Evolutionary conservation across 2,797 vertebrate species (phyloP), one percentile per base, ranked within the genome.

Genomic region (Octomys mimax): DNA sequence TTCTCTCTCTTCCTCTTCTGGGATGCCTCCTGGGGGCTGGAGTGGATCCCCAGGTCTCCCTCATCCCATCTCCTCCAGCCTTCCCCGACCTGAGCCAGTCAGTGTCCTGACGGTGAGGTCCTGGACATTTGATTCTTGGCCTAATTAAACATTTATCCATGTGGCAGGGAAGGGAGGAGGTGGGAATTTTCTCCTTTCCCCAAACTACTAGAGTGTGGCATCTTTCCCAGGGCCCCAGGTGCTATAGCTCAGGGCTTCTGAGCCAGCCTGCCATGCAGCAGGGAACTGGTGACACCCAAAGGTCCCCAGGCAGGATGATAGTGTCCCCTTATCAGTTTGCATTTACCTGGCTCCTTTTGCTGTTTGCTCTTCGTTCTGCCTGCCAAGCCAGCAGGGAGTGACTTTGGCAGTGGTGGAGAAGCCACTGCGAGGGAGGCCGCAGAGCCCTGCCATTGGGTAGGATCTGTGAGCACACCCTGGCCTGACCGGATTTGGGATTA

Each of bases 381-480:
- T 26, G 2, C 77, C 28, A 31, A 33, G n/a, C 14, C 36, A 64
- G 61, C 62, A 49, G 46, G 62, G 24, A 79, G 46, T 31, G 91
- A 77, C 90, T 73, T 84, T 73, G 46, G 78, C 70, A 36, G 46
- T 9, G 28, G 11, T 14, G 39, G 24, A 70, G 36, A 77, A 21
- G 16, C 33, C 13, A 39, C 16, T 7, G 14, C 77, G 62, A 26
- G 33, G 11, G 62, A 26, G 33, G 11, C 61, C 79, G 42, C 9
- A 0, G 11, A 61, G 91, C 68, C 22, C 59, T 96, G 95, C 49
- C 78, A 88, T 89, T 94, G 95, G 96, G 5, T 33, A 31, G 70
- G n/a, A 73, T 21, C n/a, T 2, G 31, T 95, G 95, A 94, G 93
- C 79, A 49, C 84, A 68, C 82, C 87, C 95, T 94, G 92, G 95